A percentile compares a stretch with the other conserved stretches of the same genome.
These are phyloP conservation scores for Pseudanteris insignis DNA, from an alignment of 2,888 invertebrate species.

Conservation along the genomic window DNA sequence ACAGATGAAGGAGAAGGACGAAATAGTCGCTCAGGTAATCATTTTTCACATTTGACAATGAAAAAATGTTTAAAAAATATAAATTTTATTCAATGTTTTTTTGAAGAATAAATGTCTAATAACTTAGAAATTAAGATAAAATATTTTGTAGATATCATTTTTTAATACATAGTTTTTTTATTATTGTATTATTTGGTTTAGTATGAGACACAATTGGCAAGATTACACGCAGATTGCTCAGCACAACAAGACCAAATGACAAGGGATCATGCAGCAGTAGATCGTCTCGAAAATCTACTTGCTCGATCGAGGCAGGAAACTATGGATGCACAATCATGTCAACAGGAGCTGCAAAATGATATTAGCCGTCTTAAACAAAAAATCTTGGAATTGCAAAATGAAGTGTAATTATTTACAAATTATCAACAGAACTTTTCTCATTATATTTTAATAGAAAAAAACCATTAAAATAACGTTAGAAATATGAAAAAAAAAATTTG, in stretches of 20 bases:
- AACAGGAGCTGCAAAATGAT: conserved; percentile 75
- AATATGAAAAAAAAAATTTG: no score
- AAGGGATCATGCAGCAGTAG: conserved; percentile 67
- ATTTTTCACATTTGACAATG: background rate
- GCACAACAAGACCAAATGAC: conserved; percentile 64
- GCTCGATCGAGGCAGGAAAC: conserved; percentile 71
- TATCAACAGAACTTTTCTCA: background rate
- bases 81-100: no score
- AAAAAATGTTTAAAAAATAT: background rate
- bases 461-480: no score
- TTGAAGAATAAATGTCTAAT: no score
- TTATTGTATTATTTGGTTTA: no score
- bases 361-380: conserved; percentile 70
- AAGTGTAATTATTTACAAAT: conserved; percentile 65
- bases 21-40: conserved; percentile 64
- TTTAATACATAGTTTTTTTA: no score
- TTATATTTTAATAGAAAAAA: no score
- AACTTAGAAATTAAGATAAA: no score
- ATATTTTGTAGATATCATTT: no score
- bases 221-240: conserved; percentile 66
- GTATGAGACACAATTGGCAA: conserved; percentile 68
- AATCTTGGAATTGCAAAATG: conserved; percentile 68
- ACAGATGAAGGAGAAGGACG: conserved; percentile 69
- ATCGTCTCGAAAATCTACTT: conserved; percentile 71
- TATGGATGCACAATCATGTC: conserved; percentile 72